Conservation (phyloP, 2,113 vertebrate genomes). For the Paradoxurus hermaphroditus region DNA sequence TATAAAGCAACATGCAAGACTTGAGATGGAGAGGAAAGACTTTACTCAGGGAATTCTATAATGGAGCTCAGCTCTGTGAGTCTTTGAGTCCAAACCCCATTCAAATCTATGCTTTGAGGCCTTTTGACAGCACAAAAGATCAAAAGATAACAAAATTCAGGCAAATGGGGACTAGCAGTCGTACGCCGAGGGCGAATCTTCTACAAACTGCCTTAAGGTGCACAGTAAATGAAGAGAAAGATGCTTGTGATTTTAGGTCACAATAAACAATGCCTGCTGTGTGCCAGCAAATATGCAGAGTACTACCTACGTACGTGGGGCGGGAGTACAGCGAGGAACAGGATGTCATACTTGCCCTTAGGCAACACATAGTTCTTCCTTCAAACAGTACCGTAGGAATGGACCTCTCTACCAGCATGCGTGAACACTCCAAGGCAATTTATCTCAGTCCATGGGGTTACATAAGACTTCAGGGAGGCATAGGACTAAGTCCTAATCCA, state of each 20-base stretch:
- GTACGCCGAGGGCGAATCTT: not conserved
- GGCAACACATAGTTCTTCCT: not conserved
- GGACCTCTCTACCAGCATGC: not conserved
- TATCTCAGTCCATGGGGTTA: not conserved
- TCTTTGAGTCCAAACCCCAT: constrained; percentile 21
- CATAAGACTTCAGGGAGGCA: not conserved
- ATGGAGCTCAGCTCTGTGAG: not conserved
- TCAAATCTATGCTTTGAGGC: constrained; percentile 26
- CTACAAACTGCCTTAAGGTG: constrained; percentile 16
- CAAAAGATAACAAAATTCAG: constrained; percentile 42
- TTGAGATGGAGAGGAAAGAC: not conserved
- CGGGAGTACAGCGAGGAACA: not conserved
- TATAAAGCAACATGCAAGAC: not conserved
- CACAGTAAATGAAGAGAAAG: constrained; percentile 4
- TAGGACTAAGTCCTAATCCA: not conserved
- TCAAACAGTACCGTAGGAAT: not conserved
- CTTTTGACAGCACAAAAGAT: constrained; percentile 31
- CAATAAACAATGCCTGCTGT: not conserved
- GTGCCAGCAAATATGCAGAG: not conserved
- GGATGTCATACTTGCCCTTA: not conserved
- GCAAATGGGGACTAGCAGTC: constrained; percentile 20
- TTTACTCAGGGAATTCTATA: constrained; percentile 6
- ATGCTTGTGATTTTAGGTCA: not conserved
- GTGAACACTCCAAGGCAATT: not conserved
- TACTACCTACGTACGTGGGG: not conserved